These are phyloP conservation scores for Lepas anatifera DNA, from an alignment of 2,888 invertebrate genomes.

Conservation along the genomic window DNA sequence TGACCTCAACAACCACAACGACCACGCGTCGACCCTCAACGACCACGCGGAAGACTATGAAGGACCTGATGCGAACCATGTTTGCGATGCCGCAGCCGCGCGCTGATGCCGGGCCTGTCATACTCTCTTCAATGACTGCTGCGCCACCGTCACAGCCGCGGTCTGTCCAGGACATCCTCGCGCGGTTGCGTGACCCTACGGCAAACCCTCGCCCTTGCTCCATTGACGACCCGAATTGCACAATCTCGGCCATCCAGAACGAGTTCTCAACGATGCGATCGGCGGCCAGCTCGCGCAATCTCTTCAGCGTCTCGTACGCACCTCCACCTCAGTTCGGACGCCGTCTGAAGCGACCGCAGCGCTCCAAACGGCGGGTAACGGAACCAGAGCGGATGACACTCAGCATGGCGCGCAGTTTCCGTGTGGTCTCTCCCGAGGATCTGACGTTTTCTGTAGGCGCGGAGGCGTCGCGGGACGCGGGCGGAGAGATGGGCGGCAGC, in stretches of 20 bases:
- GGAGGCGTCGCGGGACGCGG: background rate
- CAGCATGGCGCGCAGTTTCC: constrained; percentile 20
- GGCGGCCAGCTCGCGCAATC: constrained; percentile 9
- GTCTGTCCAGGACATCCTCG: constrained; percentile 14
- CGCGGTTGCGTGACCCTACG: background rate
- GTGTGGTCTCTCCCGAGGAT: constrained; percentile 20
- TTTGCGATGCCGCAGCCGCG: constrained; percentile 16
- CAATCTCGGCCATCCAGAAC: constrained; percentile 5
- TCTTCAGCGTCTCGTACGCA: constrained; percentile 7
- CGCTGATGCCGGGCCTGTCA: constrained; percentile 18
- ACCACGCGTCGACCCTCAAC: constrained; percentile 11
- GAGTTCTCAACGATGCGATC: constrained; percentile 12
- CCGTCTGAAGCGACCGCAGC: background rate
- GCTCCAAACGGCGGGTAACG: background rate
- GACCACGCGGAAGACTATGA: constrained; percentile 13
- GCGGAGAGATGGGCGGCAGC: background rate
- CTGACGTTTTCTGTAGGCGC: constrained; percentile 15
- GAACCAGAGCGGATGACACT: constrained; percentile 12
- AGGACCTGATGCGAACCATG: background rate
- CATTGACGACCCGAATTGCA: constrained; percentile 2
- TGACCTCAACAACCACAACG: constrained; percentile 2
- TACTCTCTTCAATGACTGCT: too few species aligned
- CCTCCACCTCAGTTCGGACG: background rate
- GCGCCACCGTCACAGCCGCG: constrained; percentile 13
- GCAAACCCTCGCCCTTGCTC: background rate